Percentiles rank a stretch among this genome's conserved stretches.
Evolutionary conservation across 2,888 invertebrate genomes (phyloP).

Genomic region (Eurois occulta): DNA sequence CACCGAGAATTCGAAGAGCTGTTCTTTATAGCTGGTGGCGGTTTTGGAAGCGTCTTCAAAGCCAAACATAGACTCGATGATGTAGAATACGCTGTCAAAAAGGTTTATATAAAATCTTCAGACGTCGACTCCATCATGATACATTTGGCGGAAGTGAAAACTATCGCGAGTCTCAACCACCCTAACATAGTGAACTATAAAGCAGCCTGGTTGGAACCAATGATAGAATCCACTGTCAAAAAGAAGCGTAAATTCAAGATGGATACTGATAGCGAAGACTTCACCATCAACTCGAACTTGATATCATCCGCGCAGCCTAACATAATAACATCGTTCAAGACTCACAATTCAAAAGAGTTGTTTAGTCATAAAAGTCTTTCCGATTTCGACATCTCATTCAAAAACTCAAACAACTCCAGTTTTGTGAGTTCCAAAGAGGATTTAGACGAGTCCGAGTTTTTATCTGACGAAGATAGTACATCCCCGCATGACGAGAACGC

Average conservation of each 20-base stretch:
- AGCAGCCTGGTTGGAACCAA: slow-evolving; percentile 95
- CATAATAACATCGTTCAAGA: slow-evolving; percentile 86
- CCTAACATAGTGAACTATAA: slow-evolving; percentile 95
- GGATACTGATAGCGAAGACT: slow-evolving; percentile 84
- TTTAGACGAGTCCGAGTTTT: slow-evolving; percentile 72
- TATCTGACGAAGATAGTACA: slow-evolving; percentile 77
- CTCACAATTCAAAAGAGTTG: slow-evolving; percentile 86
- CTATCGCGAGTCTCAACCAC: slow-evolving; percentile 94
- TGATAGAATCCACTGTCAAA: slow-evolving; percentile 87
- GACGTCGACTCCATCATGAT: slow-evolving; percentile 91
- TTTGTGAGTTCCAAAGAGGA: slow-evolving; percentile 77
- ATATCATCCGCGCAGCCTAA: slow-evolving; percentile 83
- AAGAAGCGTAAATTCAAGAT: slow-evolving; percentile 80
- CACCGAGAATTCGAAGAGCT: slow-evolving; percentile 93
- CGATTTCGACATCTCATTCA: slow-evolving; percentile 85
- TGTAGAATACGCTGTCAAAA: slow-evolving; percentile 95
- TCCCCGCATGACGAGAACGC: slow-evolving; percentile 77
- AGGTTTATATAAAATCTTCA: slow-evolving; percentile 92
- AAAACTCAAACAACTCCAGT: slow-evolving; percentile 78
- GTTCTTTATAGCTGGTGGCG: slow-evolving; percentile 93
- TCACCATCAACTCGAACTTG: slow-evolving; percentile 75
- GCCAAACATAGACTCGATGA: slow-evolving; percentile 94
- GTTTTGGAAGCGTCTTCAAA: slow-evolving; percentile 94
- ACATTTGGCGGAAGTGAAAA: slow-evolving; percentile 94
- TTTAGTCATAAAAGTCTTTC: slow-evolving; percentile 81